These are phyloP conservation scores for Unio pictorum DNA, from an alignment of 2,888 invertebrate genomes.

Conservation along the genomic window DNA sequence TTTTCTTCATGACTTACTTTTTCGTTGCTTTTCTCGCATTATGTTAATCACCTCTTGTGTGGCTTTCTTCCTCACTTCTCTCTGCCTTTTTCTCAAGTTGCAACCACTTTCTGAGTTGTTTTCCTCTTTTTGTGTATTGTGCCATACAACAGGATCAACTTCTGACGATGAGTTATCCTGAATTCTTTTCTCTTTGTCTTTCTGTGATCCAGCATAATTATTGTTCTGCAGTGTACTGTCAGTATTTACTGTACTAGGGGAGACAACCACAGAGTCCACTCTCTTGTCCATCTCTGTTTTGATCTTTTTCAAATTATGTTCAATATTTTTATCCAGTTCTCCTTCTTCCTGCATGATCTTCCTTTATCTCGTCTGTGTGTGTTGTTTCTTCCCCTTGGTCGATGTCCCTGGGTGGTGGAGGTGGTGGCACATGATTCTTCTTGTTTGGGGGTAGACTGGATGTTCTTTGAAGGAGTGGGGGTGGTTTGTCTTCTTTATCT, in stretches of 20 bases:
- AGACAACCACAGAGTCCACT: slow-evolving; percentile 24
- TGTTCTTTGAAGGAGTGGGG: slow-evolving; percentile 38
- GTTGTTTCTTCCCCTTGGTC: slow-evolving; percentile 38
- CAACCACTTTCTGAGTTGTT: slow-evolving; percentile 11
- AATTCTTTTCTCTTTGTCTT: no score
- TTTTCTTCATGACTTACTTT: slow-evolving; percentile 53
- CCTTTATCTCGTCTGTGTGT: slow-evolving; percentile 59
- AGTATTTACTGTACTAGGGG: no score
- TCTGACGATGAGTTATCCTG: no score
- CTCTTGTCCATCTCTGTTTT: slow-evolving; percentile 59
- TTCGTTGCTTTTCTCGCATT: slow-evolving; percentile 64
- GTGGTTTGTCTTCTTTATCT: slow-evolving; percentile 30
- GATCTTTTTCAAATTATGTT: slow-evolving; percentile 60
- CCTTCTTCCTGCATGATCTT: slow-evolving; percentile 58
- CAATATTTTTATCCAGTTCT: no score
- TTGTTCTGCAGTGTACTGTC: no score
- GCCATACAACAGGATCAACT: no score
- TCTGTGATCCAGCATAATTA: no score
- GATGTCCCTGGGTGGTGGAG: slow-evolving; percentile 22
- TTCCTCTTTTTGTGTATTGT: no score
- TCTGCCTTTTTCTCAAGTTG: slow-evolving; percentile 52
- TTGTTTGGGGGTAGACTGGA: slow-evolving; percentile 31
- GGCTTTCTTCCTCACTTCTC: slow-evolving; percentile 61
- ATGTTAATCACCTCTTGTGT: slow-evolving; percentile 60
- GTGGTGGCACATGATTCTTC: slow-evolving; percentile 22